These are phyloP conservation scores for Mystacides longicornis DNA, from an alignment of 2,888 invertebrate genomes.

Conservation along the genomic window DNA sequence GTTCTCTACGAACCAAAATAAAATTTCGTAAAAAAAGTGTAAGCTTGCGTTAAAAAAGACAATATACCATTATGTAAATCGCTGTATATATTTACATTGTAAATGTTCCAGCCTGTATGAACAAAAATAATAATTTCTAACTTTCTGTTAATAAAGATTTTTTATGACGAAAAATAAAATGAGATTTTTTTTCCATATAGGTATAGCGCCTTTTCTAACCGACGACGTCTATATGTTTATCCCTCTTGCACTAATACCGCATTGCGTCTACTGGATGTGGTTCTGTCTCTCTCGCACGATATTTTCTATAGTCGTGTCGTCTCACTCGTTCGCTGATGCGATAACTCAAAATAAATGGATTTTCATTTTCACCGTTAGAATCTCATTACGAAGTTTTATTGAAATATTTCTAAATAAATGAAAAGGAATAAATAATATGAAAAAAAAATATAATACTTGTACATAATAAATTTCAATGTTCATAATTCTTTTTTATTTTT, in stretches of 20 bases:
- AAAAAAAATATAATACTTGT: no score
- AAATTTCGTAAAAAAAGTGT: no score
- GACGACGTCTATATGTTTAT: no score
- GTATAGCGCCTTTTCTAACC: no score
- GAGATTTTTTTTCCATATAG: no score
- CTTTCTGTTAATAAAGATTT: constrained; percentile 5
- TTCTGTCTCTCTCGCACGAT: not conserved
- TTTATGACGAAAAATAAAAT: constrained; percentile 6
- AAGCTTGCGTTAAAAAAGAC: no score
- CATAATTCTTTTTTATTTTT: no score
- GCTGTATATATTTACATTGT: not conserved
- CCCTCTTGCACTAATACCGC: no score
- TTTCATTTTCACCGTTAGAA: constrained; percentile 5
- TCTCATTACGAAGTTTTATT: constrained; percentile 8
- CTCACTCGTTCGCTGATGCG: not conserved
- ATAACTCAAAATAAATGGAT: constrained; percentile 6
- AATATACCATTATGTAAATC: no score
- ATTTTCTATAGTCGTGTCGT: no score
- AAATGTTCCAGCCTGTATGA: not conserved
- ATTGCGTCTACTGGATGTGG: no score
- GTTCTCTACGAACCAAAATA: no score
- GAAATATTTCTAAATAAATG: constrained; percentile 8
- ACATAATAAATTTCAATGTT: not conserved
- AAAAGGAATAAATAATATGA: constrained; percentile 7
- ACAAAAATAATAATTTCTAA: not conserved